phyloP scores from a whole-genome alignment of 1,140 invertebrate species.

The Asbolus verrucosus region DNA sequence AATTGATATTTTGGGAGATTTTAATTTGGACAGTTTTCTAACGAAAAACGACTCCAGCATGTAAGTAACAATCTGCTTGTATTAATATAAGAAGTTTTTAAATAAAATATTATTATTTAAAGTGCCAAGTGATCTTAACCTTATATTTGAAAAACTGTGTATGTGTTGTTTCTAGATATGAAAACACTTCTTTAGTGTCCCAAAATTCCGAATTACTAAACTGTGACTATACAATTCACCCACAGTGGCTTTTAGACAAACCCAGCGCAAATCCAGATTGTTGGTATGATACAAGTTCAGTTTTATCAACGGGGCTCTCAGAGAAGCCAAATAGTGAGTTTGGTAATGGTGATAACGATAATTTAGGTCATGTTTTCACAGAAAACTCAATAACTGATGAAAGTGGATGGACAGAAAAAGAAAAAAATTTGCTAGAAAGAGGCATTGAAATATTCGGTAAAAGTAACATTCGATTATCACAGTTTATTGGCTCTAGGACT shows the following conservation, averaged over 20 bases:
- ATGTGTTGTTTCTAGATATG: conserved; percentile 58
- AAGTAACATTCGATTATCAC: conserved; percentile 72
- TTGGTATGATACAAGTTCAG: conserved; percentile 56
- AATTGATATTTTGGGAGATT: conserved; percentile 64
- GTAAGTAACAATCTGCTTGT: too few species aligned
- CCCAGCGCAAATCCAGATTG: conserved; percentile 66
- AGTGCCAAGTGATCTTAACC: too few species aligned
- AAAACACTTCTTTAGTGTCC: conserved; percentile 66
- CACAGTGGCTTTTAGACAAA: conserved; percentile 75
- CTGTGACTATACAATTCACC: conserved; percentile 74
- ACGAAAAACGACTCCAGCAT: conserved; percentile 57
- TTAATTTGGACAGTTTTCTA: conserved; percentile 60
- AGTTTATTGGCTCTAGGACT: conserved; percentile 74
- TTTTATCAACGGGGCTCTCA: conserved; percentile 6
- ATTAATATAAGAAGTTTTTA: too few species aligned
- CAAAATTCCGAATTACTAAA: conserved; percentile 68
- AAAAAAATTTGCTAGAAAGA: conserved; percentile 71
- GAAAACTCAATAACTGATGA: conserved; percentile 63
- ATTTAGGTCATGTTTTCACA: conserved; percentile 51
- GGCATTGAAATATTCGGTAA: conserved; percentile 76
- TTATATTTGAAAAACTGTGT: too few species aligned
- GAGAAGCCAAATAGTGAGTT: conserved; percentile 39
- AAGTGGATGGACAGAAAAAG: conserved; percentile 68
- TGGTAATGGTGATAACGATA: conserved; percentile 44
- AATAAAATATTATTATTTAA: too few species aligned